These are phyloP conservation scores for Anorthoa munda DNA, from an alignment of 2,888 invertebrate species.

Conservation along the genomic window DNA sequence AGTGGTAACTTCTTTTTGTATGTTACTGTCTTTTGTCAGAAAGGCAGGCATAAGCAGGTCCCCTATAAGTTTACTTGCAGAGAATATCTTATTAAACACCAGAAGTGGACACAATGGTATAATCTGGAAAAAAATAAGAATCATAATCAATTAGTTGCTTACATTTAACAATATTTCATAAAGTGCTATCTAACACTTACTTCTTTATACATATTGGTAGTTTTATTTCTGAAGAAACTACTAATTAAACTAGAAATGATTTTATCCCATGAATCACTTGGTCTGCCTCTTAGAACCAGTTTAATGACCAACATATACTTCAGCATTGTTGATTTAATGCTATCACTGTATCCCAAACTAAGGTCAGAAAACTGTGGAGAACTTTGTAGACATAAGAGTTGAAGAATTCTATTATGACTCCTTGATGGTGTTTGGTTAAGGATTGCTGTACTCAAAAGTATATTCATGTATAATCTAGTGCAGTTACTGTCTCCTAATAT, in stretches of 20 bases:
- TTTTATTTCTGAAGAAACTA: conserved; percentile 73
- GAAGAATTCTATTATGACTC: conserved; percentile 72
- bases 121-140: conserved; percentile 77
- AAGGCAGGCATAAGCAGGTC: conserved; percentile 86
- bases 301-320: conserved; percentile 76
- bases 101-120: conserved; percentile 80
- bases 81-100: conserved; percentile 77
- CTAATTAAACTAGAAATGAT: conserved; percentile 70
- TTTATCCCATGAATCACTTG: conserved; percentile 74
- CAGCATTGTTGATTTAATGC: conserved; percentile 71
- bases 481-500: conserved; percentile 69
- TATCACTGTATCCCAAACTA: conserved; percentile 66
- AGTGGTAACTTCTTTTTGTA: conserved; percentile 76
- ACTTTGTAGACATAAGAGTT: conserved; percentile 77
- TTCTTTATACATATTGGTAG: conserved; percentile 58
- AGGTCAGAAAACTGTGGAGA: conserved; percentile 70
- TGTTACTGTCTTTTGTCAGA: conserved; percentile 75
- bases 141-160: neutral
- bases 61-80: conserved; percentile 83
- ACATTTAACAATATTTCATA: neutral
- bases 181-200: conserved; percentile 54
- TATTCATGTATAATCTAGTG: conserved; percentile 71
- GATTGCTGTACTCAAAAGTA: conserved; percentile 72
- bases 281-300: conserved; percentile 69
- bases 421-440: conserved; percentile 67